Base-by-base conservation (phyloP, 1,140 invertebrate species). In the Monochamus saltuarius region DNA sequence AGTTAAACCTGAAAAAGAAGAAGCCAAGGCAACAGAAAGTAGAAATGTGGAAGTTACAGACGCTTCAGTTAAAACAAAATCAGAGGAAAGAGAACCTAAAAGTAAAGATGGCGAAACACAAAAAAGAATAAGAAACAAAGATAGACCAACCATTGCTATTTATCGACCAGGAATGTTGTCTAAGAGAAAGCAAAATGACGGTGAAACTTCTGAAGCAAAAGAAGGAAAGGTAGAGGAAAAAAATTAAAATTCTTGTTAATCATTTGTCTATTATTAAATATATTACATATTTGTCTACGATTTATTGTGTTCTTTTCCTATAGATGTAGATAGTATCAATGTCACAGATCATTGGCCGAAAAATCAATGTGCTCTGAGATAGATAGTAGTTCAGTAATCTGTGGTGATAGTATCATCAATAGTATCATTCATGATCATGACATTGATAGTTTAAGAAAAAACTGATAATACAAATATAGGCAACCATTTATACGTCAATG, bases 91-190 rank as follows among this genome's bases (percentile, higher is more conserved):
- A 60, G 9, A 11, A 4, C 4, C 22, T 17, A 40, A 13, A 42
- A 47, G 39, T 29, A 37, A 66, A 62, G 1, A 49, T 22, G 11
- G 56, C 57, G 11, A 46, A 29, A 49, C 16, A 7, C 76, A 78
- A 47, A 68, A 75, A 39, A 73, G 80, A 34, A 81, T 82, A 46
- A 71, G 80, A 52, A 82, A 82, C 66, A 82, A 82, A 70, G 80
- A 75, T 62, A 53, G 75, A 39, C 75, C 75, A 10, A 71, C 75
- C 4, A 74, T 77, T 59, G 68, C 71, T 7, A 62, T 77, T 14
- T 77, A 77, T 62, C 65, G 74, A 64, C 75, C 75, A 7, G 75
- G 75, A 19, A 75, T 75, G 74, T 61, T 75, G n/a, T 72, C 73
- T 11, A 74, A 72, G 56, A 61, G 69, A 47, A 74, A 67, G 53